A percentile compares a stretch with the other conserved stretches of the same genome.
Conservation (phyloP, 2,888 invertebrate genomes). For the Orthonevra nobilis region DNA sequence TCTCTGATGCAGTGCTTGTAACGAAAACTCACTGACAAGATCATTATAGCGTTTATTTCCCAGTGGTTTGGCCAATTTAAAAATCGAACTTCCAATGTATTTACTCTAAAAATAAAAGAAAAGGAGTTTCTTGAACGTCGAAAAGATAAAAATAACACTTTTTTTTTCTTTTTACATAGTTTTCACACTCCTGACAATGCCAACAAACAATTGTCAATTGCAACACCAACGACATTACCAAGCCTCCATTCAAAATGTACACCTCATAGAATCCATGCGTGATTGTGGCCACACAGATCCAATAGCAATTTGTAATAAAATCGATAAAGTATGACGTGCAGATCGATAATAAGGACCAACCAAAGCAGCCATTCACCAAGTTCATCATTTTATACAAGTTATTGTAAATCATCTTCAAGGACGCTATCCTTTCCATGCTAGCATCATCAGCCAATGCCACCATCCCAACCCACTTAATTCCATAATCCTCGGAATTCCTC, state of each 20-base stretch:
- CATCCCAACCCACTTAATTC: neutral
- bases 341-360: constrained; percentile 77
- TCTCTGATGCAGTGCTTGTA: constrained; percentile 78
- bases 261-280: neutral
- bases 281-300: constrained; percentile 72
- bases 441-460: constrained; percentile 1
- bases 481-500: constrained; percentile 2
- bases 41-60: constrained; percentile 77
- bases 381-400: constrained; percentile 74
- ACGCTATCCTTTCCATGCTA: constrained; percentile 71
- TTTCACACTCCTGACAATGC: constrained; percentile 75
- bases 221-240: constrained; percentile 69
- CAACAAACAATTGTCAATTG: constrained; percentile 74
- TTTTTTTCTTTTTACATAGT: constrained; percentile 72
- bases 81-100: constrained; percentile 77
- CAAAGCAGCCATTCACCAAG: constrained; percentile 75
- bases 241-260: constrained; percentile 63
- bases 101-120: constrained; percentile 74
- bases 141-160: neutral
- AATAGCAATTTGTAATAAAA: constrained; percentile 77
- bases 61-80: constrained; percentile 76
- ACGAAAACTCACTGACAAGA: constrained; percentile 77
- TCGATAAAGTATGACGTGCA: constrained; percentile 76
- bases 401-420: constrained; percentile 75
- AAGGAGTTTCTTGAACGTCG: no score